phyloP scores from a whole-genome alignment of 1,140 invertebrate genomes.

The Drosophila suzukii region DNA sequence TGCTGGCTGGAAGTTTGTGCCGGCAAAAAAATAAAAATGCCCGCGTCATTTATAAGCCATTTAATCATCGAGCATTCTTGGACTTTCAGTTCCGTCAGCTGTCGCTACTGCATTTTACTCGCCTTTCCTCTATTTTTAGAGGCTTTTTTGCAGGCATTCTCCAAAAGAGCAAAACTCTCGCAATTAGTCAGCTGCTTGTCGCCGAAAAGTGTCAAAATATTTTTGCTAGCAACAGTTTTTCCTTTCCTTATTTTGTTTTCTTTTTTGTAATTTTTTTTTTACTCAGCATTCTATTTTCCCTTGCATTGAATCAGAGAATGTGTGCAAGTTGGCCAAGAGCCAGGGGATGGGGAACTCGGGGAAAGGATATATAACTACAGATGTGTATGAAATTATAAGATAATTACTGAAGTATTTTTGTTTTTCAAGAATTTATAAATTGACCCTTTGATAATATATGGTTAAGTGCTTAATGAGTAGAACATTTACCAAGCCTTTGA shows the following conservation, averaged over 20 bases:
- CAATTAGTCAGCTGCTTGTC: constrained; percentile 79
- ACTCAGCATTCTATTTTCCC: constrained; percentile 48
- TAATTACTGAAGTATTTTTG: neutral
- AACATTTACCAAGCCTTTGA: too few relatives aligned
- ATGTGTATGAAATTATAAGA: neutral
- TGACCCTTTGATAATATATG: too few relatives aligned
- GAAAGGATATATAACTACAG: neutral
- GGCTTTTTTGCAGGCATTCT: constrained; percentile 26
- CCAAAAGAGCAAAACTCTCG: constrained; percentile 49
- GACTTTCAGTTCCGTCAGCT: constrained; percentile 66
- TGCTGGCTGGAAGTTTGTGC: constrained; percentile 22
- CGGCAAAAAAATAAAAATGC: constrained; percentile 27
- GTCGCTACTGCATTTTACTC: constrained; percentile 59
- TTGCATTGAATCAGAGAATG: constrained; percentile 45
- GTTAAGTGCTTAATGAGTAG: too few relatives aligned
- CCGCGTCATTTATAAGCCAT: constrained; percentile 73
- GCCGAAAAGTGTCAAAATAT: constrained; percentile 75
- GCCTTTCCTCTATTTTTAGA: constrained; percentile 14
- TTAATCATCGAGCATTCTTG: constrained; percentile 63
- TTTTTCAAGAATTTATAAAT: too few relatives aligned
- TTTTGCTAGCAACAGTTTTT: constrained; percentile 51
- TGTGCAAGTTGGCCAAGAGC: constrained; percentile 36
- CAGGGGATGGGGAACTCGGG: neutral
- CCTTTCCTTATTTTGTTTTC: constrained; percentile 13
- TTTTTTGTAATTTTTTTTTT: constrained; percentile 53